Evolutionary conservation across 2,888 invertebrate genomes (phyloP), one percentile per base, ranked within the genome.

Genomic region (Agrotis ipsilon): DNA sequence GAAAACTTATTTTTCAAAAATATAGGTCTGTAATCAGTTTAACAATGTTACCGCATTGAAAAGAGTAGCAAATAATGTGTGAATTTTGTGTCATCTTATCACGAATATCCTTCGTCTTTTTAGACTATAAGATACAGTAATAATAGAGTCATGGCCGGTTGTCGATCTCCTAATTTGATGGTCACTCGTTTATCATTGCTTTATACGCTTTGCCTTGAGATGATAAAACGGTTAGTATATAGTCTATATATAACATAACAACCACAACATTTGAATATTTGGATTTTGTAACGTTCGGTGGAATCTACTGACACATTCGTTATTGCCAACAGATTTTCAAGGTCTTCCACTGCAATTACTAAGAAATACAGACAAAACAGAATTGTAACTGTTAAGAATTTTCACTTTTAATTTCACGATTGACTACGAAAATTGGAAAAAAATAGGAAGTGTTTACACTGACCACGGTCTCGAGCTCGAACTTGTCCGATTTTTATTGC

Each of bases 121-220:
- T 82, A 89, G 89, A 87, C 87, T 88, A 82, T 71, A 80, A 87
- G 86, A 89, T 78, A 78, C 24, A 78, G 72, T 78, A 87, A 85
- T 94, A 94, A 94, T 91, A 91, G 90, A 95, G 96, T 95, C 96
- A 96, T 77, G 96, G 96, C 85, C 94, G 96, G 94, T 93, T 94
- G 92, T 93, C 94, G 96, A 95, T 95, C 96, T 95, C 94, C 88
- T 93, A 93, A 93, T 92, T 94, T 93, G 93, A 93, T 94, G 93
- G 94, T 92, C 94, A 91, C 85, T 87, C 83, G 84, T 87, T 91
- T 93, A 94, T 94, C 93, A 72, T 78, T 86, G 86, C 88, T 87
- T 89, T 88, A 85, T 83, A 86, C 78, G 83, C 77, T 76, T 87
- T 88, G 88, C 92, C 92, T 90, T 85, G 85, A 85, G 87, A 86